Evolutionary conservation across 1,140 invertebrate species (phyloP).

Genomic region (Dreissena rostriformis): DNA sequence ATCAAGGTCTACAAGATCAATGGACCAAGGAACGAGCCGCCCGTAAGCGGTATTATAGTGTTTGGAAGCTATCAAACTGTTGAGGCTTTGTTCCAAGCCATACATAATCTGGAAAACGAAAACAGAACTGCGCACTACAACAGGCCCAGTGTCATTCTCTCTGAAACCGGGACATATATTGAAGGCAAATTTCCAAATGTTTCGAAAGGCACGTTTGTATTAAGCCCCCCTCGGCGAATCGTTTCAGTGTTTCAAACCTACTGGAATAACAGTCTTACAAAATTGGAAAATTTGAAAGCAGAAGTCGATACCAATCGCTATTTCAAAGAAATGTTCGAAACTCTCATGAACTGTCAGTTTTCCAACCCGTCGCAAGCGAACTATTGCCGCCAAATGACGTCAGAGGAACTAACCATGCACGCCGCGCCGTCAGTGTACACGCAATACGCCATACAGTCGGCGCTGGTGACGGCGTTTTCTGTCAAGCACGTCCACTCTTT

Average conservation of each 20-base stretch:
- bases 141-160: constrained; percentile 34
- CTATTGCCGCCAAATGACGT: neutral
- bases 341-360: neutral
- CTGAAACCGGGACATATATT: constrained; percentile 32
- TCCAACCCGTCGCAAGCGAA: neutral
- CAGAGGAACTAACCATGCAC: neutral
- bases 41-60: constrained; percentile 34
- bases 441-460: constrained; percentile 49
- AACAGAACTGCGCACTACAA: neutral
- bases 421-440: constrained; percentile 13
- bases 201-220: constrained; percentile 28
- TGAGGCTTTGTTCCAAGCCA: constrained; percentile 1
- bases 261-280: constrained; percentile 18
- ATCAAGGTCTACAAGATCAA: neutral
- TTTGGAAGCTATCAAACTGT: constrained; percentile 30
- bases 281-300: neutral
- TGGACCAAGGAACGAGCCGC: neutral
- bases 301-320: constrained; percentile 14
- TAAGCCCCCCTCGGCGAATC: constrained; percentile 27
- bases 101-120: neutral
- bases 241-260: constrained; percentile 15
- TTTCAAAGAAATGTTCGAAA: constrained; percentile 17
- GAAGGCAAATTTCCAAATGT: neutral
- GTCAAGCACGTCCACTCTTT: neutral
- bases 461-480: constrained; percentile 8